These are phyloP conservation scores for Spodoptera littoralis DNA, from an alignment of 2,888 invertebrate species.

Conservation along the genomic window DNA sequence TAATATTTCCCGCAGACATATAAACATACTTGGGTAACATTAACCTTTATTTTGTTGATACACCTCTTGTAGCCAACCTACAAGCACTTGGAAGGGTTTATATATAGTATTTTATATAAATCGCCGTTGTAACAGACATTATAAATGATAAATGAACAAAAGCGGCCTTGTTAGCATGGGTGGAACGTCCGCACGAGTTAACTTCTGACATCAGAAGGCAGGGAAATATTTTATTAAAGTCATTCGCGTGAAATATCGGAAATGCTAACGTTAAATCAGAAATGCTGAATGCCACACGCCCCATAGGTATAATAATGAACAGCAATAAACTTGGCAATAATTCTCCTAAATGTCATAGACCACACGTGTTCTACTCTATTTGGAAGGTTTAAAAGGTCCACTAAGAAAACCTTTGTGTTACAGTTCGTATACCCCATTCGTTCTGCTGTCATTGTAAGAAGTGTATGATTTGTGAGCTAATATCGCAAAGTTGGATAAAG, in stretches of 20 bases:
- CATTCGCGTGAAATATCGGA: conserved; percentile 41
- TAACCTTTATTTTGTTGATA: conserved; percentile 16
- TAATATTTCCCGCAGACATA: conserved; percentile 51
- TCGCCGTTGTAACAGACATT: conserved; percentile 3
- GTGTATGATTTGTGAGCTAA: conserved; percentile 48
- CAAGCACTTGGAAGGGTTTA: background rate
- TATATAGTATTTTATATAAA: background rate
- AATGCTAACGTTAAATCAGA: conserved; percentile 47
- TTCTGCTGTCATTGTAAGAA: conserved; percentile 65
- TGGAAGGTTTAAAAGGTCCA: conserved; percentile 69
- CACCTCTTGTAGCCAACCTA: conserved; percentile 3
- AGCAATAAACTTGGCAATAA: conserved; percentile 67
- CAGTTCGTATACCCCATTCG: conserved; percentile 68
- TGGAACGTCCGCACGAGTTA: conserved; percentile 26
- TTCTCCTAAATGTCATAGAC: conserved; percentile 72
- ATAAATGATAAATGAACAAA: conserved; percentile 28
- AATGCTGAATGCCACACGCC: conserved; percentile 47
- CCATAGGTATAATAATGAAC: conserved; percentile 67
- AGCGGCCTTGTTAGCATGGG: conserved; percentile 19
- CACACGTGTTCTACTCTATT: conserved; percentile 70
- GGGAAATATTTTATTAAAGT: conserved; percentile 46
- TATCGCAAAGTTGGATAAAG: conserved; percentile 31
- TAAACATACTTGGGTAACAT: conserved; percentile 35
- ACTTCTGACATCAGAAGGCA: conserved; percentile 13
- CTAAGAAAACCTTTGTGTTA: conserved; percentile 61